Base-by-base conservation (phyloP, 2,797 vertebrate species). In the Scomberomorus guttatus region DNA sequence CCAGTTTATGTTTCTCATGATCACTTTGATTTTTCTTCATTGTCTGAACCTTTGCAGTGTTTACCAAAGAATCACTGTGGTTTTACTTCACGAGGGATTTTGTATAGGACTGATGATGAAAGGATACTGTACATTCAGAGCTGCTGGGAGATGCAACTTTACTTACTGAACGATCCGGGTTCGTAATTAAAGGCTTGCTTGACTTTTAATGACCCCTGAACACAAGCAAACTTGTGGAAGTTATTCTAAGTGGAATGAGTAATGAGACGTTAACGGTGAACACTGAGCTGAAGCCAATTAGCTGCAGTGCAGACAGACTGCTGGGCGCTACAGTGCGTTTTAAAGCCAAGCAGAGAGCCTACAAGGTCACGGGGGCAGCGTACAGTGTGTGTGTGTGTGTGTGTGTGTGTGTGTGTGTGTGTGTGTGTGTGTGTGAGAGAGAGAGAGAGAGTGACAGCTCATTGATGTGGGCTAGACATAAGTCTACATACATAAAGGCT, bases 151-250 rank as follows among this genome's bases (percentile, higher is more conserved):
- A 88, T 84, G 72, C 73, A 77, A 18, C 80, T 84, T 92, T 92
- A 91, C 87, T 92, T 88, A 93, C 88, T 87, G 87, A 87, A 83
- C 64, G 67, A 88, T 85, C 66, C 20, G n/a, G 69, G 65, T 79
- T 87, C n/a, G 37, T 93, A 93, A 94, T 94, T 94, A 94, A 94
- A 90, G 89, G 87, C 74, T 88, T 88, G 76, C 88, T 90, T 84
- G 86, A 92, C 91, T 92, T 90, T 91, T 92, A 93, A 94, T 92
- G 90, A 93, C 87, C 92, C 82, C 80, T 56, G 85, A 91, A 89
- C 87, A 90, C 90, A 92, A 93, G 90, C 90, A 93, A 91, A 93
- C 76, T 91, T 89, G 83, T 89, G 85, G 39, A 91, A 91, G 90
- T 93, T 93, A 87, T 90, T 92, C 86, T 87, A 90, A 94, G 91